A percentile compares a stretch with the other conserved stretches of the same genome.
Evolutionary conservation across 92 coral and sea anemone species (phyloP).

Genomic region (Zoanthus solanderi): DNA sequence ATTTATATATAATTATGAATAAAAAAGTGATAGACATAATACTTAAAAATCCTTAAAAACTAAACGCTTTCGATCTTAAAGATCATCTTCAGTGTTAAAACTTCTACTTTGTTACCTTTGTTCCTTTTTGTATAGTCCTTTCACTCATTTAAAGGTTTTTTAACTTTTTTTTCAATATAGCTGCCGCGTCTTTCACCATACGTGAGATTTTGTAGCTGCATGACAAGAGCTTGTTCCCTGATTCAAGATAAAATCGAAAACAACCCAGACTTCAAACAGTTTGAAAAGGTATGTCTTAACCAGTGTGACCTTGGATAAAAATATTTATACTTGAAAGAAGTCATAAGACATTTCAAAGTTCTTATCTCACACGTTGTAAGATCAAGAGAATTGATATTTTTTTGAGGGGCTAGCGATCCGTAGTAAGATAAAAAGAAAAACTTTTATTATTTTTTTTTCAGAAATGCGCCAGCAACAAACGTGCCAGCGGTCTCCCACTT

Average conservation of each 20-base stretch:
- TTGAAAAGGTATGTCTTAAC: constrained; percentile 81
- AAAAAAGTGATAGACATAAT: no score
- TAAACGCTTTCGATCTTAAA: no score
- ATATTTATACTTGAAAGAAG: not conserved
- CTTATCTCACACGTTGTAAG: not conserved
- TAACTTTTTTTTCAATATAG: constrained; percentile 39
- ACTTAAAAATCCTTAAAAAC: no score
- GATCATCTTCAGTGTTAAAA: no score
- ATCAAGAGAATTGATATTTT: no score
- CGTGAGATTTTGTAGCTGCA: constrained; percentile 97
- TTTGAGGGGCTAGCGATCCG: no score
- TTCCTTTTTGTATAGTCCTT: not conserved
- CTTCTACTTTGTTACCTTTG: no score
- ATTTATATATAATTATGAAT: no score
- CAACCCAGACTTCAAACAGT: constrained; percentile 89
- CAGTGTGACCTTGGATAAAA: not conserved
- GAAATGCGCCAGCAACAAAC: constrained; percentile 89
- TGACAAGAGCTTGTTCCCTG: constrained; percentile 91
- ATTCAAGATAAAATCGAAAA: constrained; percentile 88
- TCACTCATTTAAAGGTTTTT: not conserved
- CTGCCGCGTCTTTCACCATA: constrained; percentile 93
- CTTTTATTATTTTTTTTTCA: constrained; percentile 15
- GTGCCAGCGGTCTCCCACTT: constrained; percentile 93
- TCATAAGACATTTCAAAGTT: not conserved
- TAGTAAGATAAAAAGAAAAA: not conserved